Conservation (phyloP, 2,797 vertebrate genomes). For the Coilia nasus region DNA sequence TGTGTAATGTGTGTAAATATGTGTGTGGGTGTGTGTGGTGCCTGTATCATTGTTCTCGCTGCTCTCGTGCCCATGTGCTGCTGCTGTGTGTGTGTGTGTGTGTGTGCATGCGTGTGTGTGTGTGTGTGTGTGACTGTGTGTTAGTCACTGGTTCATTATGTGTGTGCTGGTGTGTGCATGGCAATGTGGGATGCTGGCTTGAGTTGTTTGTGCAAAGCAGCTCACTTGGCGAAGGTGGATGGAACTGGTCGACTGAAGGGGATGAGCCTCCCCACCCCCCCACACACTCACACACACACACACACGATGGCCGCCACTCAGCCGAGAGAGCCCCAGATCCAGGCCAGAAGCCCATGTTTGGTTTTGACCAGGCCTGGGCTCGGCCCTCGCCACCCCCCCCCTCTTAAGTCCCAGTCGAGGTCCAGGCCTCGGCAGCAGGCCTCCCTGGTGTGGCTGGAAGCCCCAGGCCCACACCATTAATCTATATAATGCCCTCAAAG, state of each 20-base stretch:
- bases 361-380: constrained; percentile 59
- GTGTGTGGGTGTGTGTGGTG: background rate
- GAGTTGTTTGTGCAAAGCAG: constrained; percentile 53
- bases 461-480: constrained; percentile 78
- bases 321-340: constrained; percentile 63
- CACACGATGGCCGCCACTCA: constrained; percentile 59
- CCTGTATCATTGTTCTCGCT: constrained; percentile 7
- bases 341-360: constrained; percentile 66
- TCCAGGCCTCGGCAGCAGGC: constrained; percentile 61
- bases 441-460: constrained; percentile 70
- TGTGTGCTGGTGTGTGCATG: constrained; percentile 43
- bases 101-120: background rate
- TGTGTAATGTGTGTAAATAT: background rate
- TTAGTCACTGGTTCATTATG: constrained; percentile 16
- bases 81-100: background rate
- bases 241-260: constrained; percentile 25
- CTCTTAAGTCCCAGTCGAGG: constrained; percentile 47
- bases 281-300: background rate
- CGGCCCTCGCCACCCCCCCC: constrained; percentile 58
- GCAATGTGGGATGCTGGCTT: constrained; percentile 47
- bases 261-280: constrained; percentile 28
- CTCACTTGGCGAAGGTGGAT: constrained; percentile 55
- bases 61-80: background rate
- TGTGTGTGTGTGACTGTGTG: constrained; percentile 28
- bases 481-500: constrained; percentile 85